These are phyloP conservation scores for Platycheirus rosarum DNA, from an alignment of 2,888 invertebrate genomes.

Conservation along the genomic window DNA sequence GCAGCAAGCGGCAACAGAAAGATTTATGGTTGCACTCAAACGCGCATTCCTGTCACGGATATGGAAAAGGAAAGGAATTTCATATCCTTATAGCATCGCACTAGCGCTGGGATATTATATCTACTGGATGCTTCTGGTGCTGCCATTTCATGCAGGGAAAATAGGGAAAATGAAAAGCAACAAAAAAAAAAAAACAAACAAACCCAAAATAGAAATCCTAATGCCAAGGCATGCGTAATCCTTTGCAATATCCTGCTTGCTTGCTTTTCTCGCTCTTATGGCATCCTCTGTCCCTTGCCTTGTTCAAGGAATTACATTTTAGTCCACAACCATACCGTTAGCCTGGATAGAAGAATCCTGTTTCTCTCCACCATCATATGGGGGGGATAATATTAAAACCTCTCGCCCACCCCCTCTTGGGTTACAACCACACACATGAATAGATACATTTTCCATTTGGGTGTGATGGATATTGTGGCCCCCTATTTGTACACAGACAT, in stretches of 20 bases:
- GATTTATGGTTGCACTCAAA: constrained; percentile 74
- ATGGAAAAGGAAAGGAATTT: constrained; percentile 74
- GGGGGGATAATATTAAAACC: constrained; percentile 71
- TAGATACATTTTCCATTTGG: constrained; percentile 67
- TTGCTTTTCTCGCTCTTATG: constrained; percentile 53
- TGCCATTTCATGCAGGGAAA: constrained; percentile 34
- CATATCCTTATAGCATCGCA: constrained; percentile 64
- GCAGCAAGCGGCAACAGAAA: constrained; percentile 47
- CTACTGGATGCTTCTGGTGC: constrained; percentile 18
- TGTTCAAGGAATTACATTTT: constrained; percentile 60
- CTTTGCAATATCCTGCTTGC: constrained; percentile 74
- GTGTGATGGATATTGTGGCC: constrained; percentile 41
- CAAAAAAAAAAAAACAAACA: constrained; percentile 54
- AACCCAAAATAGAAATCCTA: constrained; percentile 73
- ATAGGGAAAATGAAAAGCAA: constrained; percentile 22
- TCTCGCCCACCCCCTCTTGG: not conserved
- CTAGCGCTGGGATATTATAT: too few relatives aligned
- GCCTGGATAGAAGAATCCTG: constrained; percentile 64
- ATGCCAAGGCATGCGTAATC: constrained; percentile 76
- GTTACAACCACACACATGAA: constrained; percentile 58
- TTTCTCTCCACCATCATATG: constrained; percentile 45
- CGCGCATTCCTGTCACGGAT: constrained; percentile 74
- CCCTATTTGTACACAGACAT: constrained; percentile 14
- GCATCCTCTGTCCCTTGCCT: constrained; percentile 46
- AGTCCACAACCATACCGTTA: constrained; percentile 3